Evolutionary conservation across 2,113 vertebrate species (phyloP).

Genomic region (Ceyx margarethae): DNA sequence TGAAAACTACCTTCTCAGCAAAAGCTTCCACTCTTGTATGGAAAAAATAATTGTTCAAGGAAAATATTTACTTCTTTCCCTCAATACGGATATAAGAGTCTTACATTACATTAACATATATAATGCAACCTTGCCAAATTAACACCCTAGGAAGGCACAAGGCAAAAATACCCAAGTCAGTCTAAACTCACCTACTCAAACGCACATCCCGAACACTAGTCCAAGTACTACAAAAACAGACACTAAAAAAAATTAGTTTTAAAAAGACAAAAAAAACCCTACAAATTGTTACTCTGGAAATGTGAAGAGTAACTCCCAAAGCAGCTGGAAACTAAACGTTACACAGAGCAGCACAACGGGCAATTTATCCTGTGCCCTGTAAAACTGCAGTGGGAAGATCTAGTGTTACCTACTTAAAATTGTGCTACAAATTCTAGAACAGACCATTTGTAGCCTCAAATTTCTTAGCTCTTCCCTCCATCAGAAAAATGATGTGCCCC

Average conservation of each 20-base stretch:
- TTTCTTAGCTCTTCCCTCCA: background rate
- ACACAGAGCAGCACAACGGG: background rate
- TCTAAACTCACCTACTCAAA: background rate
- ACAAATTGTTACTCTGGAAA: background rate
- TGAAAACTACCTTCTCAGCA: background rate
- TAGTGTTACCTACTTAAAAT: background rate
- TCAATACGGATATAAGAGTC: accelerated
- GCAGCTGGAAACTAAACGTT: background rate
- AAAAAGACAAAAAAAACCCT: background rate
- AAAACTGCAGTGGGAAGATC: background rate
- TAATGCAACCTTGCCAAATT: background rate
- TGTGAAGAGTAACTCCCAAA: background rate
- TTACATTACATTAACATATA: background rate
- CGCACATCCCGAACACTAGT: accelerated
- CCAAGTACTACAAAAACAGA: background rate
- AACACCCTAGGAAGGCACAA: background rate
- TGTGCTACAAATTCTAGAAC: background rate
- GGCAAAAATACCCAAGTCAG: accelerated
- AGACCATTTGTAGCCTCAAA: background rate
- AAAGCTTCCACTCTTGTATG: background rate
- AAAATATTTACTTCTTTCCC: background rate
- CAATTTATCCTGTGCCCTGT: background rate
- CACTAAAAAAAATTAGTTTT: background rate
- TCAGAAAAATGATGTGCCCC: background rate
- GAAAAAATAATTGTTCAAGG: background rate